phyloP scores from a whole-genome alignment of 2,797 vertebrate species.

The Clarias pachynema region DNA sequence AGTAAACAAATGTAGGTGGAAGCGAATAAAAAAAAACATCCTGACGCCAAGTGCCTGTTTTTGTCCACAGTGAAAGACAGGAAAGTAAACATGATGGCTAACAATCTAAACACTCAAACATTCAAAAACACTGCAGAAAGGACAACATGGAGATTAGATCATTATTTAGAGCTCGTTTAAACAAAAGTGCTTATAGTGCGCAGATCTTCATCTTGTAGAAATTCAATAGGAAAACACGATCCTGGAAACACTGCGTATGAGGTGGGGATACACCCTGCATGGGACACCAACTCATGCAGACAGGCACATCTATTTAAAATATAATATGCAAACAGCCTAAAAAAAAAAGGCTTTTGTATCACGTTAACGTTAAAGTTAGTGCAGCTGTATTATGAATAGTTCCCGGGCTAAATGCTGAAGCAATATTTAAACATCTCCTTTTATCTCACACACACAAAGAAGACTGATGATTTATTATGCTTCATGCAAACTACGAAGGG shows the following conservation, averaged over 20 bases:
- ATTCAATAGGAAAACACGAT: neutral
- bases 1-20: neutral
- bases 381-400: neutral
- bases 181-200: neutral
- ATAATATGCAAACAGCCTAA: neutral
- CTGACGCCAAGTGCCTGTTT: neutral
- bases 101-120: neutral
- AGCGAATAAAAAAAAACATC: conserved; percentile 5
- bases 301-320: neutral
- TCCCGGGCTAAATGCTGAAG: neutral
- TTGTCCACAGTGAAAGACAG: neutral
- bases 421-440: neutral
- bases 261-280: neutral
- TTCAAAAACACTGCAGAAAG: neutral
- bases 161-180: conserved; percentile 4
- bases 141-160: neutral
- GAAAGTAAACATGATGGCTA: neutral
- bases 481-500: neutral
- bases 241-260: neutral
- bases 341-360: neutral
- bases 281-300: neutral
- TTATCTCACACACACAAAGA: neutral
- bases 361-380: neutral
- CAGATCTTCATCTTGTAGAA: no score
- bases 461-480: neutral